phyloP scores from a whole-genome alignment of 2,888 invertebrate genomes.

The Tridacna crocea region DNA sequence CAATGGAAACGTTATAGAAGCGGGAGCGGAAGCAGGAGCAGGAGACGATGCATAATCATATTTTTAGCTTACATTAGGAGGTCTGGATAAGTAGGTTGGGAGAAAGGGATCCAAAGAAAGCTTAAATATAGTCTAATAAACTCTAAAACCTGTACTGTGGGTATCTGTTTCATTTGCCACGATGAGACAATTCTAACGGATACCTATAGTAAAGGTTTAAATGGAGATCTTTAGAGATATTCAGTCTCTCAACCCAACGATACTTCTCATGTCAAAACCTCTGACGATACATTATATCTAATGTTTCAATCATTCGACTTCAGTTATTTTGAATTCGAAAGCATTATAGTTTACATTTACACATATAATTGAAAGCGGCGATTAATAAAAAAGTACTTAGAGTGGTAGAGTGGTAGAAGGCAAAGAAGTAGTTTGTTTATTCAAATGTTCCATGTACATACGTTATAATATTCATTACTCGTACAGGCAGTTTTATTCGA shows the following conservation, averaged over 20 bases:
- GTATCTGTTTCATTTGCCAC: neutral
- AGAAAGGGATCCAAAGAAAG: neutral
- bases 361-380: neutral
- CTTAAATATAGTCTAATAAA: neutral
- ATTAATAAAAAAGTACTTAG: neutral
- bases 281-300: neutral
- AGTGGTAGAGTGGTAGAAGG: no score
- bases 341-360: neutral
- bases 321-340: neutral
- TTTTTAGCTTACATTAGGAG: neutral
- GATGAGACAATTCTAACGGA: neutral
- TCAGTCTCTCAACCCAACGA: neutral
- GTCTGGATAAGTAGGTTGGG: neutral
- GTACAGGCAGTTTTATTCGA: no score
- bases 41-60: neutral
- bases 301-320: neutral
- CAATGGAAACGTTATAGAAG: slow-evolving; percentile 23
- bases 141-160: slow-evolving; percentile 1
- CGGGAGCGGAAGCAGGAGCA: neutral
- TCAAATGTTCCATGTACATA: no score
- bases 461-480: no score
- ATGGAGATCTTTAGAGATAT: neutral
- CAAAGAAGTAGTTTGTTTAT: no score
- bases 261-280: neutral
- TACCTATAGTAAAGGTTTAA: neutral